Evolutionary conservation across 2,888 invertebrate species (phyloP), one percentile per base, ranked within the genome.

Genomic region (Euplexia lucipara): DNA sequence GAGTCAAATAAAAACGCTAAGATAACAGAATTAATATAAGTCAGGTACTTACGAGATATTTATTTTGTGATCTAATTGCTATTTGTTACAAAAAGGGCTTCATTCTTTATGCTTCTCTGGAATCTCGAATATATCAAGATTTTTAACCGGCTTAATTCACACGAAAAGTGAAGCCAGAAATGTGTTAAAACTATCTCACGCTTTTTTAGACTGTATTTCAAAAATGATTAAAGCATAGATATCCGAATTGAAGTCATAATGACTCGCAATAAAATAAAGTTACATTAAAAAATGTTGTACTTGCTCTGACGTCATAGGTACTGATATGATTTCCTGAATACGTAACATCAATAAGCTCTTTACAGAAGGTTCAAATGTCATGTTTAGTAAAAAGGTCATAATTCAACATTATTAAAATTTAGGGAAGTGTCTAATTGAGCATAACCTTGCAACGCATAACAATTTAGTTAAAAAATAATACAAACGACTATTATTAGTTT

Each of bases 311-410:
- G 74, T 70, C 77, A 79, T 4, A n/a, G n/a, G n/a, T n/a, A 26
- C 10, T 37, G 26, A 47, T 41, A 63, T 42, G 54, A 60, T 63
- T 79, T 78, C 77, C 78, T 78, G 77, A 60, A 58, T 44, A 76
- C 66, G 66, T 67, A 79, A 74, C 42, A 41, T 30, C n/a, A 42
- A 48, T 39, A 26, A 54, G 8, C 7, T 48, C 16, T 35, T 47
- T 52, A 30, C 18, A 32, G 59, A 57, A 71, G 42, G 37, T 37
- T 59, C 53, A 32, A 65, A 72, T 60, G 77, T 18, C 48, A 68
- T 34, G 45, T 47, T 39, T 58, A 45, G 32, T 18, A 7, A 41
- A 41, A 71, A 54, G 39, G 41, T 62, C 26, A 44, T 49, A 18
- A 59, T 18, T 30, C 8, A 37, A 45, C 20, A 41, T 39, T 52